These are phyloP conservation scores for Apostichopus parvimensis DNA, from an alignment of 35 echinoderm and acorn worm species.

Conservation along the genomic window DNA sequence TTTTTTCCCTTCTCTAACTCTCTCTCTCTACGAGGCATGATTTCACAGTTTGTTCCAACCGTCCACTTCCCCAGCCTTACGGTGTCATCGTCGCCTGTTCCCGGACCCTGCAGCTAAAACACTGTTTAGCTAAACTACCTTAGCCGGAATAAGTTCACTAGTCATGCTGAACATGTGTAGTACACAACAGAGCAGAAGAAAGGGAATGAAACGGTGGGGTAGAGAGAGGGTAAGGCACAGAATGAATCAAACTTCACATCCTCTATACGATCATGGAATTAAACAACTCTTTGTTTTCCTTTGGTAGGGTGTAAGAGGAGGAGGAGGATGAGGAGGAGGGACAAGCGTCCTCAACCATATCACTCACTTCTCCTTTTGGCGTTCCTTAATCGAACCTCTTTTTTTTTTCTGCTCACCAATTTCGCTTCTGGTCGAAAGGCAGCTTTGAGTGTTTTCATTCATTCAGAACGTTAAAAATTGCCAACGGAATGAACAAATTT, in stretches of 20 bases:
- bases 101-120: conserved; percentile 9
- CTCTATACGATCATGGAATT: too few species aligned
- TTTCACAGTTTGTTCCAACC: conserved; percentile 25
- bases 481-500: conserved; percentile 32
- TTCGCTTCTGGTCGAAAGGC: conserved; percentile 3
- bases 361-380: not conserved
- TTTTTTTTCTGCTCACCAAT: not conserved
- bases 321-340: not conserved
- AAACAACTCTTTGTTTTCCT: too few species aligned
- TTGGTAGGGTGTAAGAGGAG: not conserved
- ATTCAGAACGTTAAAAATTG: conserved; percentile 32
- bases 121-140: conserved; percentile 24
- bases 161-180: conserved; percentile 38
- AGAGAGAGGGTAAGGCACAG: too few species aligned
- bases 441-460: conserved; percentile 29
- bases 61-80: conserved; percentile 14
- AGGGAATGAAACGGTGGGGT: too few species aligned
- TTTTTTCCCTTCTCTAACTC: not conserved
- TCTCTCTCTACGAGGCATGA: conserved; percentile 8
- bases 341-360: not conserved
- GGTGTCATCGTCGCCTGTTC: conserved; percentile 8
- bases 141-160: conserved; percentile 8
- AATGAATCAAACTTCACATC: too few species aligned
- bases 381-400: conserved; percentile 14
- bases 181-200: not conserved